phyloP scores from a whole-genome alignment of 2,888 invertebrate genomes.

The Rugalucina vietnamica region DNA sequence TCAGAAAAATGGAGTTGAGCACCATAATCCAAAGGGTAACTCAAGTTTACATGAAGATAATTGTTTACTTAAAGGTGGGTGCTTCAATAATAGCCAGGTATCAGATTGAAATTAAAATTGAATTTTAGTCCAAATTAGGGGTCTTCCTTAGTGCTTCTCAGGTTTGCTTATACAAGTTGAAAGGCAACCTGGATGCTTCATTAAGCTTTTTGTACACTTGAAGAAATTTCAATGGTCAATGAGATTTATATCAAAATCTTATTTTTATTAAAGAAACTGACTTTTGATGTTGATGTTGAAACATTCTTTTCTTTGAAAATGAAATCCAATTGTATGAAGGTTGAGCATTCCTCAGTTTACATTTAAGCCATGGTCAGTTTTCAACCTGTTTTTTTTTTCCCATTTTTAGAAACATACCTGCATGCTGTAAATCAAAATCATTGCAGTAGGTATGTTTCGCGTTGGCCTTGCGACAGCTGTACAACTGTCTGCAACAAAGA shows the following conservation, averaged over 20 bases:
- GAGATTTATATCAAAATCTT: not conserved
- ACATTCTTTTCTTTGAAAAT: not conserved
- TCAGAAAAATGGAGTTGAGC: not conserved
- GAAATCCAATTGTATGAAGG: no score
- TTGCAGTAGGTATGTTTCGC: no score
- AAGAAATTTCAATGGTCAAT: not conserved
- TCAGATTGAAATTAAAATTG: not conserved
- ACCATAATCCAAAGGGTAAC: not conserved
- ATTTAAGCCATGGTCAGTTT: no score
- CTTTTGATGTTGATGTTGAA: not conserved
- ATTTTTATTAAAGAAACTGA: not conserved
- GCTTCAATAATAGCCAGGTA: not conserved
- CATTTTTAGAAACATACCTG: no score
- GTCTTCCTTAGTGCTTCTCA: not conserved
- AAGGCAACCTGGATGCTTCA: not conserved
- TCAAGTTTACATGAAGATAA: not conserved
- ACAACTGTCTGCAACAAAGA: no score
- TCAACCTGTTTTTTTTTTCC: no score
- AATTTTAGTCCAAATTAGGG: slow-evolving; percentile 1
- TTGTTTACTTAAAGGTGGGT: not conserved
- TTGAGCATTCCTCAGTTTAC: no score
- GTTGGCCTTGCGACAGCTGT: no score
- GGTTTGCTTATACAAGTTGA: not conserved
- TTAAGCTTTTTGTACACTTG: not conserved
- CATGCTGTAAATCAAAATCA: no score